Base-by-base conservation (phyloP, 2,888 invertebrate species). In the Ormyrus pomaceus region DNA sequence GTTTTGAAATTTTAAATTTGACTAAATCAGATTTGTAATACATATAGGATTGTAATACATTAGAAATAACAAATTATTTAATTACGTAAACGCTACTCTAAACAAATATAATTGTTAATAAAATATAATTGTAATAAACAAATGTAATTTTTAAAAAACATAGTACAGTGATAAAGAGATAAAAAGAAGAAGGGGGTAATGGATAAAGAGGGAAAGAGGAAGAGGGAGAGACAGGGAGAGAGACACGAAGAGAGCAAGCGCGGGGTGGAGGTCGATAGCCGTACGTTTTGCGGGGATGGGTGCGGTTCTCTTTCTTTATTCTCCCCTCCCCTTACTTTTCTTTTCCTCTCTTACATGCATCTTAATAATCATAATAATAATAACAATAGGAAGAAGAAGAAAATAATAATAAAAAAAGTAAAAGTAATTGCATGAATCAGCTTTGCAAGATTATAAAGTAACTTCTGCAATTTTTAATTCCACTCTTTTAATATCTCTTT, bases 251-350 rank as follows among this genome's bases (percentile, higher is more conserved):
- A 2, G 46, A 34, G 48, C 64, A 8, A 64, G 6, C 6, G n/a
- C 64, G 48, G 48, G 10, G 48, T 48, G n/a, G 48, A 64, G 48
- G 64, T 64, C 64, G 64, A 64, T 64, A 48, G 48, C 11, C 48
- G 48, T 64, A 48, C 64, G 48, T n/a, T 48, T 48, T 5, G 45
- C n/a, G 48, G n/a, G 48, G 11, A 64, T 48, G 48, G 64, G 48
- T 64, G 46, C 64, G 64, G 64, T 64, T 48, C 48, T 11, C 6
- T n/a, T 6, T 64, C 46, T 48, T 48, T 11, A 7, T 64, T 34
- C 64, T 11, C 6, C 5, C 48, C 45, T 5, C n/a, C 7, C 11
- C 46, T 48, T n/a, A 64, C n/a, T n/a, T 64, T 64, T 46, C 6
- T 5, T 48, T 10, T 61, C 6, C 9, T 5, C 11, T 13, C 34